Evolutionary conservation across 1,140 invertebrate species (phyloP), one percentile per base, ranked within the genome.

Genomic region (Halictus rubicundus): DNA sequence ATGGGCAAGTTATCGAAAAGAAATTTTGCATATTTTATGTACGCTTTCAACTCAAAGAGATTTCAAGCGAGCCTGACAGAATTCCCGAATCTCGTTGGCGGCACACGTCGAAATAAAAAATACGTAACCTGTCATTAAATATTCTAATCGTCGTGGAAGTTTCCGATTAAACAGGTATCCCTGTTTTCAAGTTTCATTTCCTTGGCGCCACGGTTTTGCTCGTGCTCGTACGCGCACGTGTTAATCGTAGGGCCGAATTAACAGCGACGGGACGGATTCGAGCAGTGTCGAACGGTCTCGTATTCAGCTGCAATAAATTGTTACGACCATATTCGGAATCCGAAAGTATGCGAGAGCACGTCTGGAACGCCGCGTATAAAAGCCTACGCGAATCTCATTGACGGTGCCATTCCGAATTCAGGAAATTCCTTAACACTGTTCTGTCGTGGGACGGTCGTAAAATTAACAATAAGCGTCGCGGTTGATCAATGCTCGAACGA

Each of bases 341-440:
- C 42, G 54, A 81, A 68, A 32, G 25, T 42, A 37, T 59, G 65
- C 68, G 80, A 78, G 57, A 82, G 59, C 60, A 69, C 8, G 49
- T 25, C 37, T 57, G 14, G 16, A 23, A 54, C 14, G 14, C 77
- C 25, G 52, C 27, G 46, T 54, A 19, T 25, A 54, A 5, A 63
- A 70, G 16, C 23, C 57, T 54, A 73, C 59, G 65, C n/a, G 32
- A 25, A 49, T 77, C n/a, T 39, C n/a, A 27, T 71, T 25, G 23
- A 59, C 12, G 68, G 60, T 23, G 37, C 65, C 63, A 83, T 74
- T 66, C 39, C 21, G 49, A 54, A 83, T 78, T 82, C 75, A 83
- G 80, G 80, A 84, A 84, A 84, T 84, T 69, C 80, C 81, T 52
- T 52, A 49, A 60, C 57, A 57, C 42, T 52, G 19, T 16, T 52